Evolutionary conservation across 2,113 vertebrate genomes (phyloP).

Genomic region (Prinia subflava): DNA sequence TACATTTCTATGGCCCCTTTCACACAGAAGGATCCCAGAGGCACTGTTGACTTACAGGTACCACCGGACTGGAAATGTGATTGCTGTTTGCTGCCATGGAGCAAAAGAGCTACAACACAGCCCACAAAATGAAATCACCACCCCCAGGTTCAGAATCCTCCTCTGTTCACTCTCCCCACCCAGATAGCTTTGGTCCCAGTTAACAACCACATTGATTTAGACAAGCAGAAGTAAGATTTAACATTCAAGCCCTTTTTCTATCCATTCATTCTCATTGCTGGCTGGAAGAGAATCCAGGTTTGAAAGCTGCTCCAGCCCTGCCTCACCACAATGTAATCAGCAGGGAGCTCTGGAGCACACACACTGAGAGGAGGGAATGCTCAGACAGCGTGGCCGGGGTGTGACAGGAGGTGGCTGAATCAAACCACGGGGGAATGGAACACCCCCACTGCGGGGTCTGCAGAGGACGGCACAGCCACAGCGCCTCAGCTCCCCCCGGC

Average conservation of each 20-base stretch:
- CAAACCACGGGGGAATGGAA: no score
- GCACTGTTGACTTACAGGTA: constrained; percentile 31
- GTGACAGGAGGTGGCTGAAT: background rate
- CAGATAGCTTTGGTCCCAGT: background rate
- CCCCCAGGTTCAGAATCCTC: background rate
- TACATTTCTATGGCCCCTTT: constrained; percentile 30
- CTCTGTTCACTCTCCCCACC: background rate
- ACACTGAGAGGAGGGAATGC: background rate
- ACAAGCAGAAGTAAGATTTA: background rate
- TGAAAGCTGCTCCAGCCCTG: background rate
- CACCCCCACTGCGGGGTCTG: background rate
- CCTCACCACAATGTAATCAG: background rate
- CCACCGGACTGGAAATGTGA: background rate
- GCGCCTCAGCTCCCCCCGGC: background rate
- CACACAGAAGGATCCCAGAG: constrained; percentile 52
- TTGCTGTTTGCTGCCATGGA: background rate
- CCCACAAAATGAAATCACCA: background rate
- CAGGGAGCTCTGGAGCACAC: background rate
- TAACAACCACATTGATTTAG: background rate
- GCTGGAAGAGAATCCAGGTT: background rate
- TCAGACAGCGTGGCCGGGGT: background rate
- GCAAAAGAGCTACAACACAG: background rate
- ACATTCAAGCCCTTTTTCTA: background rate
- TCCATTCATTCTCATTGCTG: background rate
- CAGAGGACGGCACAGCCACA: background rate